Evolutionary conservation across 1,140 invertebrate species (phyloP).

Genomic region (Parapsyche elsis): DNA sequence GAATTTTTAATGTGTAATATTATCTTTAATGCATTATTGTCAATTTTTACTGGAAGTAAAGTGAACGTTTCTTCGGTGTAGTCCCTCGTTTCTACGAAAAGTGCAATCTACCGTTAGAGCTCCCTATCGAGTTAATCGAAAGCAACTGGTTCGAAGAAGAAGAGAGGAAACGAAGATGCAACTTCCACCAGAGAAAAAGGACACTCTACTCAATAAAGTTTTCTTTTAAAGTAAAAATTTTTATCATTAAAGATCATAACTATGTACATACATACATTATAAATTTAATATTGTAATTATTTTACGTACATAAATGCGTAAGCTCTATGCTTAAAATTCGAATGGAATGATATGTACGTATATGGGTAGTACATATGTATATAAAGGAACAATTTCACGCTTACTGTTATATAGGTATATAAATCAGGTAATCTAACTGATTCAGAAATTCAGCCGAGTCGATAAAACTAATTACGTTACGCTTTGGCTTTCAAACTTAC

Average conservation of each 20-base stretch:
- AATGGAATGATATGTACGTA: too few species aligned
- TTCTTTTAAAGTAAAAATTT: too few species aligned
- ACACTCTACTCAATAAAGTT: not conserved
- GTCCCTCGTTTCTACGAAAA: not conserved
- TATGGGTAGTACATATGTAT: too few species aligned
- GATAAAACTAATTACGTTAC: too few species aligned
- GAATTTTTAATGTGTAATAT: not conserved
- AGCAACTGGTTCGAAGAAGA: slow-evolving; percentile 37
- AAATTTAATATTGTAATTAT: too few species aligned
- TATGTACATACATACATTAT: not conserved
- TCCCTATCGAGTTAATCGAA: slow-evolving; percentile 40
- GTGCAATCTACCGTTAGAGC: slow-evolving; percentile 32
- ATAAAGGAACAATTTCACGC: too few species aligned
- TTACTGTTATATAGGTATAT: too few species aligned
- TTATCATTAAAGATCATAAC: not conserved
- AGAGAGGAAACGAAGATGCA: not conserved
- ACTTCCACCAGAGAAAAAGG: slow-evolving; percentile 21
- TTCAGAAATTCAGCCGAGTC: too few species aligned
- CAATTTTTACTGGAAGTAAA: not conserved
- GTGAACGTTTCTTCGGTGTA: not conserved
- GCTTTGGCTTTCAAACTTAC: not conserved
- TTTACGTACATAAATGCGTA: too few species aligned
- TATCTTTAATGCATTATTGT: not conserved
- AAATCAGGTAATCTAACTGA: too few species aligned
- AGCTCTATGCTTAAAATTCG: too few species aligned